Base-by-base conservation (phyloP, 2,888 invertebrate species). In the Callyntrura guangdongensis region DNA sequence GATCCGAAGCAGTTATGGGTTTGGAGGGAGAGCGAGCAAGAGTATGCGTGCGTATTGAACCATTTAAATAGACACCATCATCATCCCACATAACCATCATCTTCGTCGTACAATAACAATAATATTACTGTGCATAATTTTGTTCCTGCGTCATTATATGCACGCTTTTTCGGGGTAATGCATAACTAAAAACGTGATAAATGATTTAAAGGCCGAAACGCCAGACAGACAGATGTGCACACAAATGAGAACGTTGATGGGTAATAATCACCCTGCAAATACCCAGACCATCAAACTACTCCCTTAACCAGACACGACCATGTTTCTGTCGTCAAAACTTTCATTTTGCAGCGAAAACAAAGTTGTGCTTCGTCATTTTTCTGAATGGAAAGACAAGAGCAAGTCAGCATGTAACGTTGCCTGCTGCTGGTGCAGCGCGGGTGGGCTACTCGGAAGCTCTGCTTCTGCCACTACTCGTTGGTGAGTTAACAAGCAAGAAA, bases 11-110 rank as follows among this genome's bases (percentile, higher is more conserved):
- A 90, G 74, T 77, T 72, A 36, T 25, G 83, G 22, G 72, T 77
- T 36, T 69, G 45, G 27, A 27, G 27, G 25, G 6, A 36, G 36
- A 6, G 3, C 36, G 36, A 36, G 36, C 36, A 36, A 36, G 36
- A 2, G 36, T 36, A 20, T n/a, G 82, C 53, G 88, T 88, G 85
- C 86, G 64, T 82, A 81, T 86, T 90, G 86, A 90, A 90, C 61
- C 90, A 86, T 84, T n/a, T 79, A 89, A 89, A 85, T 53, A 89
- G 83, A 79, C 79, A 64, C 45, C 61, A 81, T 79, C n/a, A 79
- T 47, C 8, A 17, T 45, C 47, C 49, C 2, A 14, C 11, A 53
- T 6, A 53, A 53, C 12, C 9, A 53, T 53, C 9, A 53, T 53
- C 2, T 53, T 11, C 5, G 36, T 36, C 36, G 36, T 6, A 36